Percentiles rank a stretch among this genome's conserved stretches.
Evolutionary conservation across 2,888 invertebrate species (phyloP).

Genomic region (Mantis religiosa): DNA sequence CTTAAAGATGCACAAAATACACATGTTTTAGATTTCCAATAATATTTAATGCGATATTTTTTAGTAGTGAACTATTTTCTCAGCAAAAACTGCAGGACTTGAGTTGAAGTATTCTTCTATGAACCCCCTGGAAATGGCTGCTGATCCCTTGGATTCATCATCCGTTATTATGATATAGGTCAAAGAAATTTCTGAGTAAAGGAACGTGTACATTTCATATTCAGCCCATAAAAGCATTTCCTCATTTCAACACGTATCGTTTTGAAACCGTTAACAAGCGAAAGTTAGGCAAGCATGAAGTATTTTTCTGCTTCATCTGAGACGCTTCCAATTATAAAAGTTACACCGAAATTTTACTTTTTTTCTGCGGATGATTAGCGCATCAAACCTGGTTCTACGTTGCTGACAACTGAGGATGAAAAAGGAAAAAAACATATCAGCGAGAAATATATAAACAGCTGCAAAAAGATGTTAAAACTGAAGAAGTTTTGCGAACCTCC

Average conservation of each 20-base stretch:
- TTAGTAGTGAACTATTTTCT: too few species aligned
- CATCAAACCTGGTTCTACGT: neutral
- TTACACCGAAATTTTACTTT: neutral
- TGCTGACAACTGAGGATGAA: neutral
- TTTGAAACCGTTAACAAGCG: neutral
- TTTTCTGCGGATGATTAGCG: neutral
- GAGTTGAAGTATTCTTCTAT: too few species aligned
- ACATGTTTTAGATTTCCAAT: too few species aligned
- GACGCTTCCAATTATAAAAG: neutral
- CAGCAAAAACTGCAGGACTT: too few species aligned
- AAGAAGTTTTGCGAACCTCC: too few species aligned
- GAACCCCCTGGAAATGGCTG: too few species aligned
- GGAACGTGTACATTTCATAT: neutral
- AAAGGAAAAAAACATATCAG: neutral
- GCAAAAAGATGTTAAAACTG: too few species aligned
- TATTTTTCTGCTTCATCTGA: neutral
- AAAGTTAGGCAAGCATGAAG: neutral
- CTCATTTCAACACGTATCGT: neutral
- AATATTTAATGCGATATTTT: too few species aligned
- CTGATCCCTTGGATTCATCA: too few species aligned
- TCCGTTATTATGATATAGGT: too few species aligned
- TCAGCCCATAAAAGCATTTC: neutral
- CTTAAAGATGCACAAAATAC: too few species aligned
- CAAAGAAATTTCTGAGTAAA: too few species aligned
- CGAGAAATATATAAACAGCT: neutral